Evolutionary conservation across 2,888 invertebrate species (phyloP).

Genomic region (Ceriagrion tenellum): DNA sequence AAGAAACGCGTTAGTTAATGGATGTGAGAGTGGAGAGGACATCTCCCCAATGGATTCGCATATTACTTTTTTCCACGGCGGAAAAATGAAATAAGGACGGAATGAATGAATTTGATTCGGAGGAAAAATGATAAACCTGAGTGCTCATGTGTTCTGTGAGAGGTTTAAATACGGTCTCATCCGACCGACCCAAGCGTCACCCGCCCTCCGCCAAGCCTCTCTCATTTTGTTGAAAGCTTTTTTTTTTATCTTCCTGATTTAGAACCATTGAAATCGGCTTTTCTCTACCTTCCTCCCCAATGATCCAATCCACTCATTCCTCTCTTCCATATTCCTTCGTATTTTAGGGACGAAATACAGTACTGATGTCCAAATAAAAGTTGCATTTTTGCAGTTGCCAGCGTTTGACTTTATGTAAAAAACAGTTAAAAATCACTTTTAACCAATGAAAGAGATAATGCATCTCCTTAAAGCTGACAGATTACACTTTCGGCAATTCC

Average conservation of each 20-base stretch:
- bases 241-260: not conserved
- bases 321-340: not conserved
- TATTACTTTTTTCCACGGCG: not conserved
- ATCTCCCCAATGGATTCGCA: not conserved
- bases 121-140: not conserved
- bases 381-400: too few relatives aligned
- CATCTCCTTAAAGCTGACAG: too few relatives aligned
- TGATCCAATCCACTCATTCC: not conserved
- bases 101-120: not conserved
- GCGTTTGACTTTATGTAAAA: too few relatives aligned
- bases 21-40: too few relatives aligned
- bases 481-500: too few relatives aligned
- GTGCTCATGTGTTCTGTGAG: not conserved
- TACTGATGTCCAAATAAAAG: too few relatives aligned
- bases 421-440: too few relatives aligned
- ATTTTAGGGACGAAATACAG: too few relatives aligned
- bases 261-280: not conserved
- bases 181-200: not conserved
- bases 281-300: not conserved
- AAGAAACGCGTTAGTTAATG: too few relatives aligned
- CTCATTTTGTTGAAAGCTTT: constrained; percentile 10
- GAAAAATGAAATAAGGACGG: not conserved
- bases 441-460: too few relatives aligned
- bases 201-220: not conserved
- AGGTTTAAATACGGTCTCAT: not conserved